These are phyloP conservation scores for Halcyon badia DNA, from an alignment of 2,797 vertebrate genomes.

Conservation along the genomic window DNA sequence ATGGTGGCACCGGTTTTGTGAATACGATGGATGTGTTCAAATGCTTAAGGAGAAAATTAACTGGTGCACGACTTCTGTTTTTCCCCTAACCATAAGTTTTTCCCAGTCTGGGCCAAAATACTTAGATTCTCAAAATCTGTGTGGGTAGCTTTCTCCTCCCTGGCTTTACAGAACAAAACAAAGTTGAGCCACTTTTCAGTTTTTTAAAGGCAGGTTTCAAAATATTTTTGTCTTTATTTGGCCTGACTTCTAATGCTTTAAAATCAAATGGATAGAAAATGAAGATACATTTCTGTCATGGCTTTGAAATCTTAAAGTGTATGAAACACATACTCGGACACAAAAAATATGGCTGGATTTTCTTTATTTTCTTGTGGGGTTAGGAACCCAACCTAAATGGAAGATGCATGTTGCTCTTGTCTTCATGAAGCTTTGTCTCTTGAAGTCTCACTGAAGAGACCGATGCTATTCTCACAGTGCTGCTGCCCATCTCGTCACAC, in stretches of 20 bases:
- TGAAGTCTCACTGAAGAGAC: neutral
- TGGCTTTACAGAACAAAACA: neutral
- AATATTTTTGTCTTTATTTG: neutral
- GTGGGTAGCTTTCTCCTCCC: neutral
- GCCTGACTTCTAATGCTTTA: neutral
- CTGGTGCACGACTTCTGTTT: neutral
- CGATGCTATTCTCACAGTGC: accelerated
- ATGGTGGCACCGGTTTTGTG: neutral
- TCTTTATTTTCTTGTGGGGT: neutral
- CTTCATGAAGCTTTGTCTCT: neutral
- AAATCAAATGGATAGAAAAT: neutral
- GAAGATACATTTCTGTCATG: neutral
- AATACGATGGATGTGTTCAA: neutral
- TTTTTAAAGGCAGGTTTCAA: neutral
- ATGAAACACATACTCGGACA: neutral
- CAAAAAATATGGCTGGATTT: neutral
- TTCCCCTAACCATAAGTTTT: neutral
- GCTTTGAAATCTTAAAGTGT: neutral
- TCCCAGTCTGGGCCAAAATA: neutral
- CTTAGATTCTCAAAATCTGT: neutral
- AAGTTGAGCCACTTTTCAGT: neutral
- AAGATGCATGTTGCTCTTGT: accelerated
- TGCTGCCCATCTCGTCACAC: accelerated
- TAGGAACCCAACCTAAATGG: neutral
- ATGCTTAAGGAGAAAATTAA: neutral